Percentiles rank a stretch among this genome's conserved stretches.
phyloP scores from a whole-genome alignment of 2,888 invertebrate genomes.

The Scaptomyza flava region DNA sequence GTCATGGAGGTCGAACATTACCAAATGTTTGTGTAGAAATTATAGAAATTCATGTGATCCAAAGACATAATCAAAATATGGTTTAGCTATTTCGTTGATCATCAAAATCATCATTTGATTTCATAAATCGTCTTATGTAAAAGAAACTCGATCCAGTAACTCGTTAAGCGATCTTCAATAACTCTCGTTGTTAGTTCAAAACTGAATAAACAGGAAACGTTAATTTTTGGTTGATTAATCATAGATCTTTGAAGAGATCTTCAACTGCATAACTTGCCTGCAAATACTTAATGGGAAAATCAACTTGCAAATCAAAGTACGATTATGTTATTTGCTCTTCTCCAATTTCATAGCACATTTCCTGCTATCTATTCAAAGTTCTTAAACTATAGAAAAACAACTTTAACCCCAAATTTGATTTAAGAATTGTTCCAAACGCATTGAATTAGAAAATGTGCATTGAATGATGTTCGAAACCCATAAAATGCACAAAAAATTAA shows the following conservation, averaged over 20 bases:
- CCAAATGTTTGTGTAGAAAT: too few relatives aligned
- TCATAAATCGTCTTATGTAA: too few relatives aligned
- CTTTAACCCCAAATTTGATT: conserved; percentile 13
- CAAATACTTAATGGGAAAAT: not conserved
- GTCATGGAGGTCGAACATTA: not conserved
- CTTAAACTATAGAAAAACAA: not conserved
- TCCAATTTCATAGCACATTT: conserved; percentile 50
- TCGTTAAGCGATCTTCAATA: not conserved
- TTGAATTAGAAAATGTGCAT: conserved; percentile 46
- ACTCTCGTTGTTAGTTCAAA: conserved; percentile 1
- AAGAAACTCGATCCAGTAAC: not conserved
- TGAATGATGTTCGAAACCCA: conserved; percentile 27
- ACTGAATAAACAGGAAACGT: conserved; percentile 28
- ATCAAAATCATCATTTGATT: too few relatives aligned
- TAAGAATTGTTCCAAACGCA: conserved; percentile 29
- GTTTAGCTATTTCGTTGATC: too few relatives aligned
- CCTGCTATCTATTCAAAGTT: conserved; percentile 35
- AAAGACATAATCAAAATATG: too few relatives aligned
- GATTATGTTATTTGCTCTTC: conserved; percentile 25
- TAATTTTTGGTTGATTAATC: conserved; percentile 15
- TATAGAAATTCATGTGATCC: too few relatives aligned
- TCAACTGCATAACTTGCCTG: not conserved
- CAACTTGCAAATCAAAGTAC: conserved; percentile 30
- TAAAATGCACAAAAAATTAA: conserved; percentile 6
- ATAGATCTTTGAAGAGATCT: conserved; percentile 15